Evolutionary conservation across 2,797 vertebrate species (phyloP).

Genomic region (Acanthiza pusilla): DNA sequence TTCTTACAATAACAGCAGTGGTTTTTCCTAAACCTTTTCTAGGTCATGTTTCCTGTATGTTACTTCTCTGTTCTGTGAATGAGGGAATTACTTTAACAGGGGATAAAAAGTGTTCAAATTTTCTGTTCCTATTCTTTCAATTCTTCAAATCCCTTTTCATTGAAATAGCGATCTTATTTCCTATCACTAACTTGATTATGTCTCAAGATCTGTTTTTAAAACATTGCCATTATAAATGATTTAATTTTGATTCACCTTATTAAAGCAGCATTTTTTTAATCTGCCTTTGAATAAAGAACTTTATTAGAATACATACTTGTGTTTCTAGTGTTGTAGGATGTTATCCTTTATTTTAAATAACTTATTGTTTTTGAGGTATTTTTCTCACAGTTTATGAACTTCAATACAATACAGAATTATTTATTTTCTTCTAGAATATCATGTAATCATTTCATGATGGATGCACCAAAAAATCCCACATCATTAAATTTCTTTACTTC

Average conservation of each 20-base stretch:
- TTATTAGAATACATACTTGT: background rate
- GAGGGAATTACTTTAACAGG: background rate
- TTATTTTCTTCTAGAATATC: background rate
- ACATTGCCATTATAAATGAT: background rate
- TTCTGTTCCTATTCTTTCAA: background rate
- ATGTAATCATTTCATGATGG: background rate
- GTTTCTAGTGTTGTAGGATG: background rate
- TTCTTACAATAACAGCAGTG: background rate
- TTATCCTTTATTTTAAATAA: background rate
- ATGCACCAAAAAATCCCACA: background rate
- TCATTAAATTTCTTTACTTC: background rate
- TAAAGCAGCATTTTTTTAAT: background rate
- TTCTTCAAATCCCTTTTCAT: background rate
- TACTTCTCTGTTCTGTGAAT: background rate
- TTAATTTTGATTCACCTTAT: background rate
- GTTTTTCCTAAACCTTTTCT: background rate
- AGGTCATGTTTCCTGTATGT: background rate
- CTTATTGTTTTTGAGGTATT: background rate
- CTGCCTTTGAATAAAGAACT: background rate
- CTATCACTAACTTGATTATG: background rate
- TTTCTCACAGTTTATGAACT: background rate
- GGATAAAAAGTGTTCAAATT: background rate
- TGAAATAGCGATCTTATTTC: background rate
- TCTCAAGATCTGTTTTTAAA: background rate
- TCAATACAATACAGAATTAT: background rate